A percentile compares a stretch with the other conserved stretches of the same genome.
phyloP scores from a whole-genome alignment of 2,888 invertebrate species.

The Uloborus plumipes region DNA sequence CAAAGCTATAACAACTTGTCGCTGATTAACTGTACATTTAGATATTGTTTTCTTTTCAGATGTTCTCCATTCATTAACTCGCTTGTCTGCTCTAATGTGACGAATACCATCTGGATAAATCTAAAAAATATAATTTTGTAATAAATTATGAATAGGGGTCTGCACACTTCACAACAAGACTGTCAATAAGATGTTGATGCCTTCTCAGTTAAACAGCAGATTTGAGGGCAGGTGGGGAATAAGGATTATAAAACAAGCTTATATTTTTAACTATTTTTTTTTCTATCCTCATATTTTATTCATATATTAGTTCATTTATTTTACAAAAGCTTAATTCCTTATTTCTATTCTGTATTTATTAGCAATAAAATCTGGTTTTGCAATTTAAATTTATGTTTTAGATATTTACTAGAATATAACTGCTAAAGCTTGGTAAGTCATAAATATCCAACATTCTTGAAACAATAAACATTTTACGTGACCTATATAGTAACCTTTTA shows the following conservation, averaged over 20 bases:
- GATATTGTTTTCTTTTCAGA: constrained; percentile 97
- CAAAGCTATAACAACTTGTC: constrained; percentile 97
- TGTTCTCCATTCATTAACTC: constrained; percentile 99
- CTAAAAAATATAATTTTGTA: constrained; percentile 71
- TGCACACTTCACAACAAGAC: neutral
- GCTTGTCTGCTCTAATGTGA: constrained; percentile 96
- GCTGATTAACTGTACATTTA: constrained; percentile 97
- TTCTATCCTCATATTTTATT: neutral
- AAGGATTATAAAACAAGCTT: no score
- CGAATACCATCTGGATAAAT: constrained; percentile 95
- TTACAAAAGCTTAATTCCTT: neutral
- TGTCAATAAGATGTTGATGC: neutral
- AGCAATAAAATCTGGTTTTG: neutral
- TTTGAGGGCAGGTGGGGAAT: neutral
- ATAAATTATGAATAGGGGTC: no score
- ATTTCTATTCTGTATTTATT: neutral
- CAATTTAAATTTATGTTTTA: neutral
- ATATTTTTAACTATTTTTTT: neutral
- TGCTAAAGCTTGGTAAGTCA: no score
- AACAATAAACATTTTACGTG: no score
- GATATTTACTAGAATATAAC: no score
- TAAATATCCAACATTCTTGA: no score
- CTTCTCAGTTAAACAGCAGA: neutral
- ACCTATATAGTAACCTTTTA: no score
- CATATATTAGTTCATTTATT: neutral